Evolutionary conservation across 1,140 invertebrate species (phyloP).

Genomic region (Coptotermes formosanus): DNA sequence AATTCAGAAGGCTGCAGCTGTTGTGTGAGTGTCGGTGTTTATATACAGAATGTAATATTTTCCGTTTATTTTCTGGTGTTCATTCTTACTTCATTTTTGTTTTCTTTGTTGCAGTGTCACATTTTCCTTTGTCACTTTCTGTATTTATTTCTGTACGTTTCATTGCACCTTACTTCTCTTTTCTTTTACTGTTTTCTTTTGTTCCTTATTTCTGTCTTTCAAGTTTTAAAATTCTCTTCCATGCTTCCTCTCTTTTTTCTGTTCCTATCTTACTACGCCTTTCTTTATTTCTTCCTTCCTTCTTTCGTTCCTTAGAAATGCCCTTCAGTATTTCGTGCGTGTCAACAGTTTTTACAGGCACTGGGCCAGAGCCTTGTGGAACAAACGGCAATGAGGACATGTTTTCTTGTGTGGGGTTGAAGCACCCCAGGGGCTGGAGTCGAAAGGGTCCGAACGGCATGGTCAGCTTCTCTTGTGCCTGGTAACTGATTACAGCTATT

Average conservation of each 20-base stretch:
- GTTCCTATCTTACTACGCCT: background rate
- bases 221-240: background rate
- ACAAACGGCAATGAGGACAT: background rate
- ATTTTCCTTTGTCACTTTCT: background rate
- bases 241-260: background rate
- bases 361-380: background rate
- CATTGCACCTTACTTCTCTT: background rate
- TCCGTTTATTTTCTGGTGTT: background rate
- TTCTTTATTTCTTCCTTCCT: background rate
- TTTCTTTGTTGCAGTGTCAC: background rate
- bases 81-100: background rate
- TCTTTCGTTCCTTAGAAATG: no score
- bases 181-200: background rate
- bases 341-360: background rate
- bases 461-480: background rate
- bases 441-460: background rate
- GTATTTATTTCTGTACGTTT: background rate
- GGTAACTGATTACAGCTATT: constrained; percentile 2
- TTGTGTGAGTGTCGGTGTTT: no score
- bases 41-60: background rate
- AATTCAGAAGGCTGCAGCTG: no score
- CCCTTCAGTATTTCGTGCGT: background rate
- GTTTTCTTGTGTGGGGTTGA: background rate
- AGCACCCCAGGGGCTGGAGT: background rate
- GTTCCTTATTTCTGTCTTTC: background rate